phyloP scores from a whole-genome alignment of 2,797 vertebrate genomes.

The Myotis planiceps region DNA sequence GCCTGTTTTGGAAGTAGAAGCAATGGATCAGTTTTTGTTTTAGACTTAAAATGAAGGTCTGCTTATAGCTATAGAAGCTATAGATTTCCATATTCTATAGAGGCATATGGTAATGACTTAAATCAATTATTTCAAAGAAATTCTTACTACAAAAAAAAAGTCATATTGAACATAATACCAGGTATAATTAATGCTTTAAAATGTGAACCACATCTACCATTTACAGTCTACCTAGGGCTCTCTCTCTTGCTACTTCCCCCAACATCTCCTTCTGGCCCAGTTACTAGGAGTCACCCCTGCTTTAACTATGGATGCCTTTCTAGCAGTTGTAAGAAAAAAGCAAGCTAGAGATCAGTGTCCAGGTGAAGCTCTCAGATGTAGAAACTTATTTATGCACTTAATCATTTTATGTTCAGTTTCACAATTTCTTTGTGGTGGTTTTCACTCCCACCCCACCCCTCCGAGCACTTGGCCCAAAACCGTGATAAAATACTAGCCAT shows the following conservation, averaged over 20 bases:
- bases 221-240: neutral
- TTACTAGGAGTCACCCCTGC: neutral
- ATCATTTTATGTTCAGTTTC: slow-evolving; percentile 71
- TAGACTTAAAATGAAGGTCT: neutral
- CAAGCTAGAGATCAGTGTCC: neutral
- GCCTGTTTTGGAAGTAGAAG: neutral
- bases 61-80: neutral
- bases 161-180: neutral
- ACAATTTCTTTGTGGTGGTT: slow-evolving; percentile 59
- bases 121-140: slow-evolving; percentile 19
- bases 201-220: neutral
- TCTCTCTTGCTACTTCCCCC: neutral
- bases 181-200: neutral
- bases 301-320: neutral
- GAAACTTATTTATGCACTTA: slow-evolving; percentile 66
- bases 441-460: slow-evolving; percentile 41
- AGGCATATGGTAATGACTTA: neutral
- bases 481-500: slow-evolving; percentile 55
- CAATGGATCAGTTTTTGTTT: slow-evolving; percentile 6
- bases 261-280: neutral
- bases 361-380: neutral
- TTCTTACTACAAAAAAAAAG: neutral
- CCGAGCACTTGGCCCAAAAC: slow-evolving; percentile 11
- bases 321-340: neutral
- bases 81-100: neutral